Base-by-base conservation (phyloP, 2,888 invertebrate species). In the Chaetogeoica ovagalla region DNA sequence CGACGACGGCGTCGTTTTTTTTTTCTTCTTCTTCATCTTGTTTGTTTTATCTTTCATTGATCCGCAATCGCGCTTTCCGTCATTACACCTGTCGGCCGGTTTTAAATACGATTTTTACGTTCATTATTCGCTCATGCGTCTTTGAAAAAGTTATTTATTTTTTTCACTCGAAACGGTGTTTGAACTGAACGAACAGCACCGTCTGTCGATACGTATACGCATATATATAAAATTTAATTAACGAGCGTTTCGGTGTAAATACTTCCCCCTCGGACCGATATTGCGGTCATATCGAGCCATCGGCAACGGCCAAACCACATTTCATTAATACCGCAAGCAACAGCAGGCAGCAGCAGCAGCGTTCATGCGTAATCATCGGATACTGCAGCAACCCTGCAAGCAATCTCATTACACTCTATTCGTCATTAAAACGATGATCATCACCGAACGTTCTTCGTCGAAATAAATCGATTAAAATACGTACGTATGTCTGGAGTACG, bases 201-300 rank as follows among this genome's bases (percentile, higher is more conserved):
- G 21, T 43, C 39, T 39, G 5, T n/a, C n/a, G n/a, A 30, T 30
- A 30, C 4, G 5, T 30, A 30, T 30, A 30, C 4, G 30, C 4
- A 30, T 4, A 4, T 30, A 30, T 30, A 30, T 39, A n/a, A 17
- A 43, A 66, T 48, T 48, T 66, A 66, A 66, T 66, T 66, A 66
- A 66, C 48, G 21, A 65, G 13, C 66, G 21, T 13, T n/a, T 21
- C 43, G 66, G 66, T 30, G 30, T 23, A 66, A 66, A 66, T 48
- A 48, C 66, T 43, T 66, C 48, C 23, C 48, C 23, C 30, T 48
- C 7, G 2, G 6, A 39, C 65, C 66, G 21, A 66, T 43, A 43
- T 30, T 30, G 30, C 43, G 52, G 52, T 37, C 19, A 55, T 69
- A 69, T 37, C 69, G 30, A 69, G 55, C 19, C 48, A 30, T 23